Conservation (phyloP, 2,888 invertebrate species). For the Idaea biselata region DNA sequence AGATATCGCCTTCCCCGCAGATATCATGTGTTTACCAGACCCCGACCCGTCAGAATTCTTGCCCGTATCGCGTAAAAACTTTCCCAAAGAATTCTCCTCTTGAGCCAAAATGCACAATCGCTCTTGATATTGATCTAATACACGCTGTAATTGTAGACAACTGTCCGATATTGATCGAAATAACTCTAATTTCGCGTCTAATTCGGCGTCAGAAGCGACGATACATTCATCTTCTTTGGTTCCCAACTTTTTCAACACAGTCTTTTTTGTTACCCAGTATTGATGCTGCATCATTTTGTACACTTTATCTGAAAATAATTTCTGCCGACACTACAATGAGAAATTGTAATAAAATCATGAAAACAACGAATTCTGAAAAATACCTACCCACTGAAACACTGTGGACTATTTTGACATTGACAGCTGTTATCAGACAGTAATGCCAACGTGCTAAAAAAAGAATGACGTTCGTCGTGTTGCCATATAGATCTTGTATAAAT, state of each 20-base stretch:
- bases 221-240: slow-evolving; percentile 99
- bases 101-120: slow-evolving; percentile 94
- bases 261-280: slow-evolving; percentile 99
- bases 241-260: slow-evolving; percentile 94
- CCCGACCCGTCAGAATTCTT: slow-evolving; percentile 92
- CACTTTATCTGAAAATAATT: not conserved
- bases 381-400: not conserved
- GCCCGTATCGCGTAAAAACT: slow-evolving; percentile 96
- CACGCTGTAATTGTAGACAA: slow-evolving; percentile 91
- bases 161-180: slow-evolving; percentile 96
- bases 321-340: not conserved
- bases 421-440: not conserved
- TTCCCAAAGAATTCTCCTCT: slow-evolving; percentile 96
- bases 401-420: not conserved
- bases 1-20: slow-evolving; percentile 90
- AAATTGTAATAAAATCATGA: not conserved
- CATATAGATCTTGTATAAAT: not conserved
- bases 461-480: not conserved
- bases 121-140: slow-evolving; percentile 96
- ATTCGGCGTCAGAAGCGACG: slow-evolving; percentile 96
- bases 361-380: not conserved
- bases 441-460: not conserved
- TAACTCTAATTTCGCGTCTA: slow-evolving; percentile 97
- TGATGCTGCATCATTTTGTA: slow-evolving; percentile 90
- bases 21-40: slow-evolving; percentile 69